A percentile compares a stretch with the other conserved stretches of the same genome.
phyloP scores from a whole-genome alignment of 1,140 invertebrate genomes.

The Branchinecta lynchi region DNA sequence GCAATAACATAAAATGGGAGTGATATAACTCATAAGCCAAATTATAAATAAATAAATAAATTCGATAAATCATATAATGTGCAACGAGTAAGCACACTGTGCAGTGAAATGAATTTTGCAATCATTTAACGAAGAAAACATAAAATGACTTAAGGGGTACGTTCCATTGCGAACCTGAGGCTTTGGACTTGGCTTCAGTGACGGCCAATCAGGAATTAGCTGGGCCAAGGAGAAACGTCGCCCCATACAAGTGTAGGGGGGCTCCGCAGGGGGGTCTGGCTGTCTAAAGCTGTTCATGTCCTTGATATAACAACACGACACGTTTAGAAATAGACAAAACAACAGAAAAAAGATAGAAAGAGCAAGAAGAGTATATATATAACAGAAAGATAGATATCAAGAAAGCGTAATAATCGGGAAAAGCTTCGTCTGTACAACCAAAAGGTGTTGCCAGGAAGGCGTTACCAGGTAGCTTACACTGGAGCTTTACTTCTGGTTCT shows the following conservation, averaged over 20 bases:
- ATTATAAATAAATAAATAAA: slow-evolving; percentile 6
- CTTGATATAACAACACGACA: slow-evolving; percentile 6
- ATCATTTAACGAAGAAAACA: slow-evolving; percentile 8
- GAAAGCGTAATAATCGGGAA: background rate
- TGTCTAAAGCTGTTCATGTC: slow-evolving; percentile 2
- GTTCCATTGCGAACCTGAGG: slow-evolving; percentile 35
- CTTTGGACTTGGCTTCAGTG: slow-evolving; percentile 60
- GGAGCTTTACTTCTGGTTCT: no score
- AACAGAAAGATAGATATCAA: slow-evolving; percentile 17
- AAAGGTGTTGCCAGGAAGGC: no score
- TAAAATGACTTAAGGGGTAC: slow-evolving; percentile 14
- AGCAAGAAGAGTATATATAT: slow-evolving; percentile 13
- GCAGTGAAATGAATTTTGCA: slow-evolving; percentile 5
- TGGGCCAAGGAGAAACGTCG: slow-evolving; percentile 80
- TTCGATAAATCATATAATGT: slow-evolving; percentile 19
- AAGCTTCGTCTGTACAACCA: background rate
- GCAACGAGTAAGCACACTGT: background rate
- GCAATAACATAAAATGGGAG: background rate
- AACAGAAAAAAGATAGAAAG: slow-evolving; percentile 10
- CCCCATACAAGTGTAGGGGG: slow-evolving; percentile 14
- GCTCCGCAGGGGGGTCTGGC: slow-evolving; percentile 4
- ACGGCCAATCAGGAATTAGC: slow-evolving; percentile 90
- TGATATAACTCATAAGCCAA: slow-evolving; percentile 14
- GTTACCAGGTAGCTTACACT: no score
- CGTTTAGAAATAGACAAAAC: slow-evolving; percentile 14